Evolutionary conservation across 2,797 vertebrate genomes (phyloP).

Genomic region (Antennarius maculatus): DNA sequence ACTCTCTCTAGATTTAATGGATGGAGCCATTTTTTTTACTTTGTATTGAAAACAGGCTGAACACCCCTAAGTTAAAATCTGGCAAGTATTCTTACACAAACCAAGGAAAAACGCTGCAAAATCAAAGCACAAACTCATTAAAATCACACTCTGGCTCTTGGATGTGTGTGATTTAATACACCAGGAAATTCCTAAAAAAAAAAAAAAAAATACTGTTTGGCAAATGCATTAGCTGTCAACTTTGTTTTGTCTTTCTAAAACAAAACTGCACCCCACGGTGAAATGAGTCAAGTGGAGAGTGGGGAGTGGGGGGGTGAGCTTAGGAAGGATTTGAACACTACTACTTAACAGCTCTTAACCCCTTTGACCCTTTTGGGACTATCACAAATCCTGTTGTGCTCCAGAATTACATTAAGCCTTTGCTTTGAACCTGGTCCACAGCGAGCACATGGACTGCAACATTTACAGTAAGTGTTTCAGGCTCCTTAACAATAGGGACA

Average conservation of each 20-base stretch:
- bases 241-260: conserved; percentile 28
- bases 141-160: conserved; percentile 4
- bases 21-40: no score
- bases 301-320: conserved; percentile 34
- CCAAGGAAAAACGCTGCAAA: background rate
- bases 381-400: conserved; percentile 81
- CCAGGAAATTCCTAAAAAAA: conserved; percentile 6
- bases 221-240: conserved; percentile 13
- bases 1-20: background rate
- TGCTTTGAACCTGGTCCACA: conserved; percentile 63
- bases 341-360: conserved; percentile 81
- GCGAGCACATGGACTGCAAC: conserved; percentile 66
- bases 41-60: no score
- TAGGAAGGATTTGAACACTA: conserved; percentile 76
- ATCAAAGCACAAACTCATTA: conserved; percentile 30
- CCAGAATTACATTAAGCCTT: conserved; percentile 77
- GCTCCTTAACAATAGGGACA: background rate
- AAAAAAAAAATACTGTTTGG: conserved; percentile 12
- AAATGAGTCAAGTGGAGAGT: conserved; percentile 64
- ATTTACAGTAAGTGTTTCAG: conserved; percentile 59
- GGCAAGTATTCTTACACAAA: no score
- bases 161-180: background rate
- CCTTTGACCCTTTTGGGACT: conserved; percentile 72
- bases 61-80: no score
- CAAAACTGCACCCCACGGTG: conserved; percentile 51